Evolutionary conservation across 23 tunicate species (phyloP).

Genomic region (Phallusia fumigata): DNA sequence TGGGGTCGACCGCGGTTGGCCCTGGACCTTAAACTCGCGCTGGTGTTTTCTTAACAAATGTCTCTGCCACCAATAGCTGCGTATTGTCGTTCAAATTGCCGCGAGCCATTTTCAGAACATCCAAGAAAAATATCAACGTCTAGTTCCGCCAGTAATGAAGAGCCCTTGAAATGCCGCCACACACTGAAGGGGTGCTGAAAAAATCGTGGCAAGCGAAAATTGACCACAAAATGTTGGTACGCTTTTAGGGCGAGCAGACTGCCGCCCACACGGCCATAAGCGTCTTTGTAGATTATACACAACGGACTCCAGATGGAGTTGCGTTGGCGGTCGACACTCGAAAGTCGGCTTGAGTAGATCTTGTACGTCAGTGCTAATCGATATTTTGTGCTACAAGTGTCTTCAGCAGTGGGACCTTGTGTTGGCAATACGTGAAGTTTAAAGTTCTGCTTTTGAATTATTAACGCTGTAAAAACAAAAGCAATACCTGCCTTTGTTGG

Average conservation of each 20-base stretch:
- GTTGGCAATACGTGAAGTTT: too few species aligned
- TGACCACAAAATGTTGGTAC: not conserved
- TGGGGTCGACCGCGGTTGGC: not conserved
- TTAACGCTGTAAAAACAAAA: too few species aligned
- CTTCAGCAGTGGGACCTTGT: not conserved
- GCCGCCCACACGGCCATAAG: not conserved
- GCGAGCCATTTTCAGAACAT: not conserved
- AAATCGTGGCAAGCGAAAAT: not conserved
- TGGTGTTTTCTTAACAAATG: too few species aligned
- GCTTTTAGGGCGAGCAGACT: not conserved
- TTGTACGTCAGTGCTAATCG: not conserved
- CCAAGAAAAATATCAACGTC: not conserved
- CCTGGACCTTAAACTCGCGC: not conserved
- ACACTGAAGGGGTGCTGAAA: not conserved
- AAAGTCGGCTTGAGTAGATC: not conserved
- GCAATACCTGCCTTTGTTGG: too few species aligned
- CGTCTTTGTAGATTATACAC: not conserved
- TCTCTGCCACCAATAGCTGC: not conserved
- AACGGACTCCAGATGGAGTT: not conserved
- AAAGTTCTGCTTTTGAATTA: too few species aligned
- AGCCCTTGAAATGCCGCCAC: not conserved
- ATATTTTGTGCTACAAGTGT: slow-evolving; percentile 1
- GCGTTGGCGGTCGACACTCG: not conserved
- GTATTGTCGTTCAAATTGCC: not conserved
- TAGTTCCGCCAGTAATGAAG: slow-evolving; percentile 7